Evolutionary conservation across 1,140 invertebrate genomes (phyloP).

Genomic region (Hyphantria cunea): DNA sequence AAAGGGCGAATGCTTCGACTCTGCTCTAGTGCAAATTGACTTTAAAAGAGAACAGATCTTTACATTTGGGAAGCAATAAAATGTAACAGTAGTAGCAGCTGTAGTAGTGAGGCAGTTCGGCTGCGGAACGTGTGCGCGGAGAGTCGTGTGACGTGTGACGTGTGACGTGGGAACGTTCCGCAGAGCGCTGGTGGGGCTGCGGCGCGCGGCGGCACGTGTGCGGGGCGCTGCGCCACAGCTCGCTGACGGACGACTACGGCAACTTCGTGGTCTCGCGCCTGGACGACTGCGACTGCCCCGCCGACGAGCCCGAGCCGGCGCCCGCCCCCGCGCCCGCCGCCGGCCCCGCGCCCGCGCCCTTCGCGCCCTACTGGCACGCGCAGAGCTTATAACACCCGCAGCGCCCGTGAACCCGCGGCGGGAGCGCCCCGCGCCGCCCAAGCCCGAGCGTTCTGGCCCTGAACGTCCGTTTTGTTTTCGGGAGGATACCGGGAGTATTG

Average conservation of each 20-base stretch:
- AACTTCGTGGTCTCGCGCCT: constrained; percentile 71
- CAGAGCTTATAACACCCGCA: constrained; percentile 33
- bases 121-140: no score
- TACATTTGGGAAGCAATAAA: no score
- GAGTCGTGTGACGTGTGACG: no score
- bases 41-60: no score
- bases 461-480: no score
- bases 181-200: constrained; percentile 57
- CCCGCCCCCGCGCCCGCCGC: constrained; percentile 21
- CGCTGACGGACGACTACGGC: constrained; percentile 79
- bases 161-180: neutral
- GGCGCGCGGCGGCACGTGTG: constrained; percentile 63
- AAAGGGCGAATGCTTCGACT: no score
- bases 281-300: constrained; percentile 69
- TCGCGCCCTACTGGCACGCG: constrained; percentile 27
- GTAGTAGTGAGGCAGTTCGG: no score
- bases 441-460: no score
- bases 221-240: constrained; percentile 63
- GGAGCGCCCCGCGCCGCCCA: no score
- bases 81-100: no score
- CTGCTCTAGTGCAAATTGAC: no score
- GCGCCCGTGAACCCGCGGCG: constrained; percentile 1
- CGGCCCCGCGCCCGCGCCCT: constrained; percentile 11
- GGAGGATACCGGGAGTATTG: neutral
- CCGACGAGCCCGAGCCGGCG: constrained; percentile 33